These are phyloP conservation scores for Parnassius mnemosyne DNA, from an alignment of 2,888 invertebrate genomes.

Conservation along the genomic window DNA sequence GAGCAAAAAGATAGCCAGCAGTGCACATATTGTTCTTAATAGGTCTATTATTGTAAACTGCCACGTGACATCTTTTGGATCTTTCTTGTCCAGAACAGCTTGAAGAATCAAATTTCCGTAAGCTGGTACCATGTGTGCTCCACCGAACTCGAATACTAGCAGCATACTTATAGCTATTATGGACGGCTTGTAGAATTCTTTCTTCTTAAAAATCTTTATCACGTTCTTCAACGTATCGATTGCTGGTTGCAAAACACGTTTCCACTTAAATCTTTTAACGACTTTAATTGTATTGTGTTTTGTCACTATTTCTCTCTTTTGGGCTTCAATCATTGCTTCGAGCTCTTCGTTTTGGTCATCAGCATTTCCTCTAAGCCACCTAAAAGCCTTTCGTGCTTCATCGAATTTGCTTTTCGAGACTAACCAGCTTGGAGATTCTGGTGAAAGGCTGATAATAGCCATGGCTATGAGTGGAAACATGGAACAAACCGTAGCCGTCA, in stretches of 20 bases:
- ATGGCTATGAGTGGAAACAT: conserved; percentile 73
- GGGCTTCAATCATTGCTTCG: conserved; percentile 64
- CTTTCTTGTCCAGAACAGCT: conserved; percentile 59
- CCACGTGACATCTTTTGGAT: conserved; percentile 63
- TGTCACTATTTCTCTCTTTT: conserved; percentile 50
- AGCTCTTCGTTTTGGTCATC: conserved; percentile 65
- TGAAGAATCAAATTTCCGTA: conserved; percentile 70
- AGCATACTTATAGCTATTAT: conserved; percentile 72
- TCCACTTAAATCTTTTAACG: conserved; percentile 41
- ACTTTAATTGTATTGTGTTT: conserved; percentile 45
- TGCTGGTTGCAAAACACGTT: conserved; percentile 48
- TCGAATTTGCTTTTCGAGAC: conserved; percentile 79
- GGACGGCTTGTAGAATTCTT: conserved; percentile 70
- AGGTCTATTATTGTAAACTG: conserved; percentile 84
- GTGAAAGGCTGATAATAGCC: conserved; percentile 68
- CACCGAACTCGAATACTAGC: conserved; percentile 72
- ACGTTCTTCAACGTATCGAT: conserved; percentile 52
- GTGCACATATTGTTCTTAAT: conserved; percentile 82
- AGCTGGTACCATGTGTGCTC: conserved; percentile 72
- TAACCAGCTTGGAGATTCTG: conserved; percentile 86
- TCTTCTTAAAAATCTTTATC: conserved; percentile 67
- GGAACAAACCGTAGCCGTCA: conserved; percentile 78
- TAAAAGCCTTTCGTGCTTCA: conserved; percentile 81
- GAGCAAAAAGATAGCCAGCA: conserved; percentile 73
- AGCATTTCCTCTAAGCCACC: conserved; percentile 80